A percentile compares a stretch with the other conserved stretches of the same genome.
phyloP scores from a whole-genome alignment of 2,797 vertebrate genomes.

The Lithobates sylvaticus region DNA sequence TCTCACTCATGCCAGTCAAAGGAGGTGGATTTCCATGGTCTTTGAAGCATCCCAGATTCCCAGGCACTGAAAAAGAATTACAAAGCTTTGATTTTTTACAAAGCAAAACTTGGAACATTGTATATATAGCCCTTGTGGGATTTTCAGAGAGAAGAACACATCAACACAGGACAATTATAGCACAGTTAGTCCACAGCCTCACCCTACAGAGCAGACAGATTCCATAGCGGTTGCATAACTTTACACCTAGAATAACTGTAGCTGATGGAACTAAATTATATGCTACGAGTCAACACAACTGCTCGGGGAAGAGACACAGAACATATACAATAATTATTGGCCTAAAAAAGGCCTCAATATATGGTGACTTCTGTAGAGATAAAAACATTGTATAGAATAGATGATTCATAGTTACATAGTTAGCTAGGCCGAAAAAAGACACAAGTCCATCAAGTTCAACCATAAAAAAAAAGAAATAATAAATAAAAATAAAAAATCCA shows the following conservation, averaged over 20 bases:
- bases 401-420: too few species aligned
- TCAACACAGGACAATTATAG: not conserved
- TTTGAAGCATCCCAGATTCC: conserved; percentile 94
- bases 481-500: too few species aligned
- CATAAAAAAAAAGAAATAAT: too few species aligned
- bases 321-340: not conserved
- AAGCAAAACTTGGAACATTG: not conserved
- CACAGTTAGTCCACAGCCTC: not conserved
- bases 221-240: not conserved
- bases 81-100: conserved; percentile 6
- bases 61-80: conserved; percentile 85
- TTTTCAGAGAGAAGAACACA: not conserved
- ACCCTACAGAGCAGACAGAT: not conserved
- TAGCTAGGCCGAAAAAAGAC: too few species aligned
- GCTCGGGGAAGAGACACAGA: not conserved
- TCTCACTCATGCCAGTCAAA: conserved; percentile 89
- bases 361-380: not conserved
- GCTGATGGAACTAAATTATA: not conserved
- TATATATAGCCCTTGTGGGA: not conserved
- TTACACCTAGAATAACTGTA: not conserved
- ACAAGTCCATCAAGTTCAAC: too few species aligned
- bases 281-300: not conserved
- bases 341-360: not conserved
- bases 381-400: not conserved
- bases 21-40: conserved; percentile 94